phyloP scores from a whole-genome alignment of 2,797 vertebrate species.

The Myotis daubentonii region DNA sequence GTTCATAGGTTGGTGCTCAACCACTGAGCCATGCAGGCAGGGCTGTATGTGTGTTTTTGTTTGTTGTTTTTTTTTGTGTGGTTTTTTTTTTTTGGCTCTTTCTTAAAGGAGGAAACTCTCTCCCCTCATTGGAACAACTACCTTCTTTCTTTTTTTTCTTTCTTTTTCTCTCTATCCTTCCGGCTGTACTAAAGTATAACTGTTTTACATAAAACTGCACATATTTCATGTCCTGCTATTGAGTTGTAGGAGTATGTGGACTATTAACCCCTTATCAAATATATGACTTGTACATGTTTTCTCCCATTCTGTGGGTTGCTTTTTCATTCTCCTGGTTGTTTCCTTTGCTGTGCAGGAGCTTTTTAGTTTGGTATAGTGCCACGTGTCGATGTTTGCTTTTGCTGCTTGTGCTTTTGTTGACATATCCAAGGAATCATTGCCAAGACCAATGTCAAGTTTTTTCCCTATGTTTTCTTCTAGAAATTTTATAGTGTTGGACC shows the following conservation, averaged over 20 bases:
- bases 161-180: not conserved
- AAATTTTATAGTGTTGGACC: not conserved
- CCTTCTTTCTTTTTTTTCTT: not conserved
- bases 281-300: not conserved
- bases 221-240: not conserved
- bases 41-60: too few relatives aligned
- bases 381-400: not conserved
- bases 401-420: not conserved
- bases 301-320: not conserved
- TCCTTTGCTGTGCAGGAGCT: not conserved
- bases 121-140: not conserved
- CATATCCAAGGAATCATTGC: not conserved
- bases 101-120: not conserved
- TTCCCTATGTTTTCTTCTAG: not conserved
- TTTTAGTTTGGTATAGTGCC: not conserved
- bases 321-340: not conserved
- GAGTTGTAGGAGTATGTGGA: not conserved
- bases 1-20: too few relatives aligned
- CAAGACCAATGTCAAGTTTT: not conserved
- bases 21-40: too few relatives aligned
- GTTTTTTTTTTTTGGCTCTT: not conserved
- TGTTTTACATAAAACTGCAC: not conserved
- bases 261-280: not conserved
- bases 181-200: not conserved
- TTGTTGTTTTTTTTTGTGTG: not conserved